Base-by-base conservation (phyloP, 2,888 invertebrate species). In the Andrena praecox region DNA sequence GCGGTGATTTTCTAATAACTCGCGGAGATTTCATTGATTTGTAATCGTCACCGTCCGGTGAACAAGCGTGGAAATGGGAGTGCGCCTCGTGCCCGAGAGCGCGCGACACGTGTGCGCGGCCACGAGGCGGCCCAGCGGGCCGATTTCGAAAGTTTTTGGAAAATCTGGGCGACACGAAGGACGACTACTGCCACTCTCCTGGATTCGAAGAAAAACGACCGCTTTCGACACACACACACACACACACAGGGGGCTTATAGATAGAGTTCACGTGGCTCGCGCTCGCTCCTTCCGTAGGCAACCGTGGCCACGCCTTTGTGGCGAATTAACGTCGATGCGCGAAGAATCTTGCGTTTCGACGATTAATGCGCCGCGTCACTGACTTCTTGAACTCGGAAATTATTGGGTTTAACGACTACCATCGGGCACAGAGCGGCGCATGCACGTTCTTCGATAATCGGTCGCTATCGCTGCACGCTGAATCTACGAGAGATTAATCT, bases 1-100 rank as follows among this genome's bases (percentile, higher is more conserved):
- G 87, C 77, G 82, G 72, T 54, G 68, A 72, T 75, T 86, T 86
- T 86, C 85, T 87, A 85, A 85, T 78, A 87, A 85, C 33, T 73
- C 42, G 16, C n/a, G 20, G 52, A 60, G 68, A 63, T 74, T 77
- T 74, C 83, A 77, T 77, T 71, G 83, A 78, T 78, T 77, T 73
- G 77, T 67, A 73, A 77, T 73, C 64, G 83, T 78, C 63, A 77
- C 71, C 84, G 74, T 83, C 66, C 52, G 52, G 10, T 12, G 56
- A 33, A 67, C 67, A 50, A 70, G 42, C 74, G 73, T 27, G 70
- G 35, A 70, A 78, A 83, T 35, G 70, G 27, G 35, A 77, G 35
- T 31, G 59, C 20, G 33, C 50, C 66, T 48, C 35, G 60, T 31
- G 29, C 29, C 56, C 29, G 50, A 16, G 27, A 52, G 66, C 77